These are phyloP conservation scores for Hirudinaria manillensis DNA, from an alignment of 2,888 invertebrate species.

Conservation along the genomic window DNA sequence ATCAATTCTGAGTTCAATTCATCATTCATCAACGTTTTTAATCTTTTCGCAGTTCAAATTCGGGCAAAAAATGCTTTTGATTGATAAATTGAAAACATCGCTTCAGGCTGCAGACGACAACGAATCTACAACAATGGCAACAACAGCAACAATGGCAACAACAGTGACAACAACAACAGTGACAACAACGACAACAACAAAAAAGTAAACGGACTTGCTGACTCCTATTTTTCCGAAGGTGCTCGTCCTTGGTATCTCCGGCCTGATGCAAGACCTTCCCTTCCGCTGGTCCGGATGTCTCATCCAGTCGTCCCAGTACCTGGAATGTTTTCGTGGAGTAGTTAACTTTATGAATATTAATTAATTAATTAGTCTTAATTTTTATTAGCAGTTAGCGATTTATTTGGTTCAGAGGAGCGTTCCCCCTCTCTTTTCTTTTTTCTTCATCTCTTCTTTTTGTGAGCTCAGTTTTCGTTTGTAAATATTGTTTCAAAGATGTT, in stretches of 20 bases:
- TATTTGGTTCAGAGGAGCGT: neutral
- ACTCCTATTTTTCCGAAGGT: slow-evolving; percentile 89
- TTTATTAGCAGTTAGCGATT: neutral
- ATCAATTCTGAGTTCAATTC: too few relatives aligned
- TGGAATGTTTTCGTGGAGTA: slow-evolving; percentile 50
- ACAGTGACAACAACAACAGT: neutral
- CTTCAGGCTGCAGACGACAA: too few relatives aligned
- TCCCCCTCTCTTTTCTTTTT: too few relatives aligned
- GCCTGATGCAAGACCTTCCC: slow-evolving; percentile 84
- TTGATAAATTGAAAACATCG: too few relatives aligned
- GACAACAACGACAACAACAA: neutral
- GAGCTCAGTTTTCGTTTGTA: too few relatives aligned
- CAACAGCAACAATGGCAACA: too few relatives aligned
- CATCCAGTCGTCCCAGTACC: slow-evolving; percentile 99
- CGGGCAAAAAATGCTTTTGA: too few relatives aligned
- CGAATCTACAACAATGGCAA: neutral
- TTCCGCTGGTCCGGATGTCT: slow-evolving; percentile 82
- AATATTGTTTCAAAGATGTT: too few relatives aligned
- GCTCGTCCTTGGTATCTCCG: slow-evolving; percentile 88
- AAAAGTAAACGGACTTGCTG: slow-evolving; percentile 63
- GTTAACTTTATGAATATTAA: neutral
- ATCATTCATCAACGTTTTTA: too few relatives aligned
- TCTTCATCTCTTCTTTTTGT: too few relatives aligned
- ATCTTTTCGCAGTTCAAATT: too few relatives aligned
- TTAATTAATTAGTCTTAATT: too few relatives aligned